These are phyloP conservation scores for Limosa lapponica DNA, from an alignment of 2,797 vertebrate genomes.

Conservation along the genomic window DNA sequence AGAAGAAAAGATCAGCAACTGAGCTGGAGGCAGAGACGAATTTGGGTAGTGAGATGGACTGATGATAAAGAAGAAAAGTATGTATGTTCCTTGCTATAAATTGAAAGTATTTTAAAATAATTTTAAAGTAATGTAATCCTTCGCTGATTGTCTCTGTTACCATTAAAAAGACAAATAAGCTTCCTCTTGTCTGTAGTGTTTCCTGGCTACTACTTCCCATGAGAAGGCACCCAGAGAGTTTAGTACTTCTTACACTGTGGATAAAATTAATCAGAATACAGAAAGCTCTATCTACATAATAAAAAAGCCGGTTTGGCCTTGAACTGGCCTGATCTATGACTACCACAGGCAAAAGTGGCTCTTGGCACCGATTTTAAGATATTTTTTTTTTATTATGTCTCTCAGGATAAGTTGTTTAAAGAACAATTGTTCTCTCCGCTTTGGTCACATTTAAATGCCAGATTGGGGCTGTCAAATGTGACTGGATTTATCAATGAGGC, in stretches of 20 bases:
- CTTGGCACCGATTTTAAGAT: not conserved
- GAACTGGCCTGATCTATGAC: not conserved
- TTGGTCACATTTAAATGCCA: constrained; percentile 23
- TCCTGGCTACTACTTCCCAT: not conserved
- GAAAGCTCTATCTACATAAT: not conserved
- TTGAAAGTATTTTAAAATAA: not conserved
- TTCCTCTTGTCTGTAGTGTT: not conserved
- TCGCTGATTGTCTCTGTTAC: not conserved
- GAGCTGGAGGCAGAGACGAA: not conserved
- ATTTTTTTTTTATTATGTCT: constrained; percentile 32
- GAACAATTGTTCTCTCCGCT: not conserved
- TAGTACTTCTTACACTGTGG: not conserved
- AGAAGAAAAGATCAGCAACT: not conserved
- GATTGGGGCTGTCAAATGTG: constrained; percentile 23
- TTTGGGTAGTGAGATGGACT: not conserved
- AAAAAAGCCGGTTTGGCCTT: not conserved
- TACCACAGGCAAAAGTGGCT: not conserved
- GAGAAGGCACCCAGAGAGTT: not conserved
- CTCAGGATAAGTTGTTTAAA: constrained; percentile 20
- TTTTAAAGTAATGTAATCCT: not conserved
- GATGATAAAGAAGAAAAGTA: not conserved
- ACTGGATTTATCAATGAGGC: constrained; percentile 45
- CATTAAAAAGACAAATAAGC: not conserved
- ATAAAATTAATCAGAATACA: constrained; percentile 18
- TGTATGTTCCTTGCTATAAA: not conserved